phyloP scores from a whole-genome alignment of 2,888 invertebrate species.

The Mythimna ferrago region DNA sequence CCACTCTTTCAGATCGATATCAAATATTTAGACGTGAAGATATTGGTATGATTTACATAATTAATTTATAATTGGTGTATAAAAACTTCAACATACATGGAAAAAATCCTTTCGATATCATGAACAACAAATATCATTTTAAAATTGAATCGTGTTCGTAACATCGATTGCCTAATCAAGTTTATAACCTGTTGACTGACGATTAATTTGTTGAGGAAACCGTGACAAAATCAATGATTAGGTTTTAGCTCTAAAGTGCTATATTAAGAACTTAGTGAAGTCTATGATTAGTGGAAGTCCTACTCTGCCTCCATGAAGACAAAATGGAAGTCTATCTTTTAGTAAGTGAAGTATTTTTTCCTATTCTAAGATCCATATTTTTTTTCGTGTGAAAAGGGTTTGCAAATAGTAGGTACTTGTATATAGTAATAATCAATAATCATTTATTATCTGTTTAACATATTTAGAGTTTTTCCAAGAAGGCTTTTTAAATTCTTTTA shows the following conservation, averaged over 20 bases:
- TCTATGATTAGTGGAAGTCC: conserved; percentile 4
- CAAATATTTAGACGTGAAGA: too few species aligned
- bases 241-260: conserved; percentile 7
- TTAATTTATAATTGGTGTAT: too few species aligned
- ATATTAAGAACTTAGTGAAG: conserved; percentile 18
- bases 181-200: conserved; percentile 20
- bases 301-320: neutral
- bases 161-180: conserved; percentile 2
- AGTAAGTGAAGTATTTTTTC: conserved; percentile 6
- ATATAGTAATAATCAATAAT: too few species aligned
- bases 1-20: too few species aligned
- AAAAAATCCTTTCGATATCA: neutral
- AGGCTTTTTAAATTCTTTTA: too few species aligned
- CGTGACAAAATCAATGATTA: conserved; percentile 21
- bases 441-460: too few species aligned
- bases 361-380: neutral
- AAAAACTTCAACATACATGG: neutral
- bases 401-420: neutral
- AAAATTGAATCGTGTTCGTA: conserved; percentile 14
- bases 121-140: neutral
- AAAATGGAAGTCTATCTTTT: conserved; percentile 28
- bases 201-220: conserved; percentile 27
- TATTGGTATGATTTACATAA: too few species aligned
- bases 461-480: too few species aligned
- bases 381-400: neutral